Evolutionary conservation across 2,797 vertebrate genomes (phyloP).

Genomic region (Microctenopoma stevenorrisi): DNA sequence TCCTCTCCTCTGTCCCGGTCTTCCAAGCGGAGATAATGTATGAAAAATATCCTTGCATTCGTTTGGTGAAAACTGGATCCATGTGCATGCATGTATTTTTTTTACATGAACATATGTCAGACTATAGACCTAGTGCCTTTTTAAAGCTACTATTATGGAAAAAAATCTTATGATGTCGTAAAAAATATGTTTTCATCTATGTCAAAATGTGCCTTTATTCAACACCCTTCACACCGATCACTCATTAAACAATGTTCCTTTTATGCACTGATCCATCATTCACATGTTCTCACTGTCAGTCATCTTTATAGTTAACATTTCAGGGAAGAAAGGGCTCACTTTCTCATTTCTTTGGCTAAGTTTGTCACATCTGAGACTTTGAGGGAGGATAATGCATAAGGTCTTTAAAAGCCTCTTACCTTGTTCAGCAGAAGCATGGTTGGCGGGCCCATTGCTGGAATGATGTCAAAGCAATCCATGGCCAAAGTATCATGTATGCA

Average conservation of each 20-base stretch:
- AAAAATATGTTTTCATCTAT: slow-evolving; percentile 64
- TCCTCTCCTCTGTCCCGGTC: slow-evolving; percentile 80
- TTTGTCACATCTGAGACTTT: slow-evolving; percentile 45
- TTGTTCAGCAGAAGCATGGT: slow-evolving; percentile 38
- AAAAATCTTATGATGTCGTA: slow-evolving; percentile 66
- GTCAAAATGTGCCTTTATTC: slow-evolving; percentile 66
- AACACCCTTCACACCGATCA: slow-evolving; percentile 51
- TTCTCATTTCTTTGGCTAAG: slow-evolving; percentile 28
- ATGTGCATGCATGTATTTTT: slow-evolving; percentile 72
- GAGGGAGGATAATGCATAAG: slow-evolving; percentile 42
- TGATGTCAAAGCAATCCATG: slow-evolving; percentile 1
- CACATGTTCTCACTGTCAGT: slow-evolving; percentile 74
- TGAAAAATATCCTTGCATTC: slow-evolving; percentile 77
- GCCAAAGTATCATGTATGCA: slow-evolving; percentile 21
- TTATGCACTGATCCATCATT: slow-evolving; percentile 69
- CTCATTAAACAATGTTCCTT: slow-evolving; percentile 64
- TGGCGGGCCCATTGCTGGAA: slow-evolving; percentile 22
- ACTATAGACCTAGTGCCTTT: slow-evolving; percentile 45
- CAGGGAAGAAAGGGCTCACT: slow-evolving; percentile 44
- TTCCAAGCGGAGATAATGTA: slow-evolving; percentile 72
- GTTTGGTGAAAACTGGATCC: slow-evolving; percentile 78
- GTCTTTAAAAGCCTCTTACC: slow-evolving; percentile 40
- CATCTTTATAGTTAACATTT: slow-evolving; percentile 68
- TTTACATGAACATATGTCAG: slow-evolving; percentile 71
- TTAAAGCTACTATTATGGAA: slow-evolving; percentile 55